Evolutionary conservation across 1,140 invertebrate genomes (phyloP).

Genomic region (Pogonus chalceus): DNA sequence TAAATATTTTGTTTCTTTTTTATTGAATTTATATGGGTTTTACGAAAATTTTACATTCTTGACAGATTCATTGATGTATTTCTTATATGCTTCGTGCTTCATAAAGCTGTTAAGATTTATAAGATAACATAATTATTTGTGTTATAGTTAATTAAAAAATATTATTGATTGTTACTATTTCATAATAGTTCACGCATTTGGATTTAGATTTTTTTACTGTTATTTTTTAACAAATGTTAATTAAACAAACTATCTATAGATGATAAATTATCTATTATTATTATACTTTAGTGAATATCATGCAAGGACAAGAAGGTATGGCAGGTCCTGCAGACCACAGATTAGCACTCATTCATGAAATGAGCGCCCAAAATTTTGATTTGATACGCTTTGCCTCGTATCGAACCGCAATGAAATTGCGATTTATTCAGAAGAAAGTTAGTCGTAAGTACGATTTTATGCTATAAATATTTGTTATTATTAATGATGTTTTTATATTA

Average conservation of each 20-base stretch:
- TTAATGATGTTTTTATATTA: no score
- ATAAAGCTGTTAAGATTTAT: no score
- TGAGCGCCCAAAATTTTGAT: constrained; percentile 88
- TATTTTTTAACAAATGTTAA: constrained; percentile 10
- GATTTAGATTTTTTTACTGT: no score
- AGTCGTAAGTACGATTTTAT: constrained; percentile 67
- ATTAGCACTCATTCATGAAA: constrained; percentile 65
- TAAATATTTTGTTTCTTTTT: background rate
- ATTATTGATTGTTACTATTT: no score
- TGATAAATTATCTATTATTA: background rate
- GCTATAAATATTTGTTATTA: constrained; percentile 3
- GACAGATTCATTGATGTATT: background rate
- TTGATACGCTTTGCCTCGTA: constrained; percentile 94
- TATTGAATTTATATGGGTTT: background rate
- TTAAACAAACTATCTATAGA: constrained; percentile 14
- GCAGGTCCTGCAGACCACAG: constrained; percentile 45
- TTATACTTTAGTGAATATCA: constrained; percentile 14
- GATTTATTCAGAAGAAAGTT: constrained; percentile 95
- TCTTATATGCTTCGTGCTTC: background rate
- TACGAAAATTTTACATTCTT: background rate
- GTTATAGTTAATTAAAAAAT: no score
- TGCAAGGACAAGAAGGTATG: constrained; percentile 30
- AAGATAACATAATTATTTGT: no score
- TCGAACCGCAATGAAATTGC: constrained; percentile 89
- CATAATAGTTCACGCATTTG: no score